A percentile compares a stretch with the other conserved stretches of the same genome.
These are phyloP conservation scores for Acheta domesticus DNA, from an alignment of 2,888 invertebrate genomes.

Conservation along the genomic window DNA sequence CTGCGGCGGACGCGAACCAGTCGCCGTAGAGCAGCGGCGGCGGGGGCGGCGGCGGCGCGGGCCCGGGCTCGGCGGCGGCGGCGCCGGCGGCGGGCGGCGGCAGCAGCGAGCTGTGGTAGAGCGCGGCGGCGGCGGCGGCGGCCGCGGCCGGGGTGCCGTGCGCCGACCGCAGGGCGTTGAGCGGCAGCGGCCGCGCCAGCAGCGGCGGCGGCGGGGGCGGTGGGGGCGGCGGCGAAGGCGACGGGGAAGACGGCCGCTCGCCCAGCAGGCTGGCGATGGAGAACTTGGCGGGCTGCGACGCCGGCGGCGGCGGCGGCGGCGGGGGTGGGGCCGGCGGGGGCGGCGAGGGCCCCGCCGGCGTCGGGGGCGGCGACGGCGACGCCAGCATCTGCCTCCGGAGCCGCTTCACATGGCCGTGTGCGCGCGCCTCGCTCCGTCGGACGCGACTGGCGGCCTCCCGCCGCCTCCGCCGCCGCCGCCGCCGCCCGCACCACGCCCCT, in stretches of 20 bases:
- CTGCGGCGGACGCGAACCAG: slow-evolving; percentile 40
- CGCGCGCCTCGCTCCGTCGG: neutral
- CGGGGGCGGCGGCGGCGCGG: slow-evolving; percentile 35
- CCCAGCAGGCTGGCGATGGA: slow-evolving; percentile 23
- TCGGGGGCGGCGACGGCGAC: neutral
- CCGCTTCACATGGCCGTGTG: neutral
- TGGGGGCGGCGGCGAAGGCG: neutral
- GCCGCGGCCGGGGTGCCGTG: neutral
- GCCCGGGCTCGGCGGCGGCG: slow-evolving; percentile 29
- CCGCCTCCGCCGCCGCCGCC: too few species aligned
- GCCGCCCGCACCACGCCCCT: too few species aligned
- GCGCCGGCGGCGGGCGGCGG: slow-evolving; percentile 29
- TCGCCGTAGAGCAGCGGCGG: slow-evolving; percentile 42
- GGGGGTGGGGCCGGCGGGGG: neutral
- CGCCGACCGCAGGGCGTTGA: neutral
- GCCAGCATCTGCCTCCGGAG: slow-evolving; percentile 1
- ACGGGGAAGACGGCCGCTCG: neutral
- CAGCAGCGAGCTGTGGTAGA: slow-evolving; percentile 29
- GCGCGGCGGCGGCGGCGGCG: neutral
- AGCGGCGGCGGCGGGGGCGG: neutral
- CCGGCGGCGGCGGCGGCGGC: too few species aligned
- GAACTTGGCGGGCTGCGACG: neutral
- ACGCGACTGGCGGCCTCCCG: too few species aligned
- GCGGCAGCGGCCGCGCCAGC: neutral
- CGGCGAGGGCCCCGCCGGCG: neutral